Conservation (phyloP, 2,888 invertebrate genomes). For the Phyto melanocephala region DNA sequence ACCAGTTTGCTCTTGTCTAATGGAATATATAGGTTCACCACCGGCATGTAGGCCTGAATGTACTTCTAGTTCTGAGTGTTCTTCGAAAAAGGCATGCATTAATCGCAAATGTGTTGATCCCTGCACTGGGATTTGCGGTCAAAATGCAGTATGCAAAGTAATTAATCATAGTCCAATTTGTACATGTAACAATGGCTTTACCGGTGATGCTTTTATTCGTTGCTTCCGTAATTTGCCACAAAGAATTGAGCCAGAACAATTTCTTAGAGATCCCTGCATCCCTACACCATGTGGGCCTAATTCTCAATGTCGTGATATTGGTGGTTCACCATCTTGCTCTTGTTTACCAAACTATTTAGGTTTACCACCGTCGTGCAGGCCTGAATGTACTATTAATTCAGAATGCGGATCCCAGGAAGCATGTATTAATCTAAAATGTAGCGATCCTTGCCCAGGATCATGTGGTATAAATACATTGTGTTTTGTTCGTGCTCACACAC, state of each 20-base stretch:
- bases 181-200: constrained; percentile 83
- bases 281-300: constrained; percentile 89
- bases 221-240: constrained; percentile 79
- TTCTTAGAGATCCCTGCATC: constrained; percentile 82
- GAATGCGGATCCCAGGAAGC: constrained; percentile 85
- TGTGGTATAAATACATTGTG: constrained; percentile 84
- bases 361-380: constrained; percentile 86
- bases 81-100: constrained; percentile 83
- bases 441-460: constrained; percentile 84
- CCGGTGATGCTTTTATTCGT: constrained; percentile 81
- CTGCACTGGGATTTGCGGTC: constrained; percentile 86
- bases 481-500: constrained; percentile 84
- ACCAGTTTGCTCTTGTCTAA: constrained; percentile 85
- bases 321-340: constrained; percentile 82
- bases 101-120: constrained; percentile 86
- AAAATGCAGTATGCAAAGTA: constrained; percentile 85
- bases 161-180: constrained; percentile 88
- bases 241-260: constrained; percentile 65
- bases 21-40: constrained; percentile 82
- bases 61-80: constrained; percentile 85
- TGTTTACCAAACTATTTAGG: constrained; percentile 87
- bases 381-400: constrained; percentile 87
- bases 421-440: constrained; percentile 87
- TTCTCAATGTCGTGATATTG: constrained; percentile 82
- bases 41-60: constrained; percentile 85